These are phyloP conservation scores for Cecidostiba fungosa DNA, from an alignment of 2,888 invertebrate genomes.

Conservation along the genomic window DNA sequence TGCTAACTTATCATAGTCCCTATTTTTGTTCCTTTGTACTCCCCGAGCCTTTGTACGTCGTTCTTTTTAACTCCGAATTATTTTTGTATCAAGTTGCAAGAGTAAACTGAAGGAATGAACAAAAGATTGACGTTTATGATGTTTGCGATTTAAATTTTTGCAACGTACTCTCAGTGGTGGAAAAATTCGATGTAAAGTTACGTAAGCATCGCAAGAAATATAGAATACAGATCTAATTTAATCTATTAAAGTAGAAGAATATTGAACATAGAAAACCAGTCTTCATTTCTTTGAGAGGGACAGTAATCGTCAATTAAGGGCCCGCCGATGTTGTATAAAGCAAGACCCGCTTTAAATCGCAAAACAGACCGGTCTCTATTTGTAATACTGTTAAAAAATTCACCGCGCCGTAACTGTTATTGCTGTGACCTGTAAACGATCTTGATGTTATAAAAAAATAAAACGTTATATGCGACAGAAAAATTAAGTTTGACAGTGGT, in stretches of 20 bases:
- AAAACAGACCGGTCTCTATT: constrained; percentile 42
- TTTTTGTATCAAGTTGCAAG: neutral
- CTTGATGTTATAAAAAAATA: constrained; percentile 50
- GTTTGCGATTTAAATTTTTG: neutral
- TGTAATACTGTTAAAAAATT: constrained; percentile 52
- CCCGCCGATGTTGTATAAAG: constrained; percentile 34
- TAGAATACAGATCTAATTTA: neutral
- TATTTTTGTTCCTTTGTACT: neutral
- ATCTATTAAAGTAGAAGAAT: too few species aligned
- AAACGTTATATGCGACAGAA: neutral
- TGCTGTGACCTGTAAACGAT: constrained; percentile 55
- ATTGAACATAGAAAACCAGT: neutral
- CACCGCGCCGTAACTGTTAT: constrained; percentile 55
- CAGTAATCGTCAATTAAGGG: constrained; percentile 56
- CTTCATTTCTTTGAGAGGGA: constrained; percentile 9
- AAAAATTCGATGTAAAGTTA: neutral
- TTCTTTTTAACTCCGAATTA: neutral
- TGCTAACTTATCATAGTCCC: neutral
- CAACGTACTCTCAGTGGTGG: neutral
- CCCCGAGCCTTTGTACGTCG: neutral
- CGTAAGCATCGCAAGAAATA: neutral
- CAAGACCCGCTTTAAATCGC: constrained; percentile 41
- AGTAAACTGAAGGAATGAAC: neutral
- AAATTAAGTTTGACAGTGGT: constrained; percentile 11
- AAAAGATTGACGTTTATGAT: neutral